Percentiles rank a stretch among this genome's conserved stretches.
Evolutionary conservation across 2,888 invertebrate genomes (phyloP).

Genomic region (Cantharis rustica): DNA sequence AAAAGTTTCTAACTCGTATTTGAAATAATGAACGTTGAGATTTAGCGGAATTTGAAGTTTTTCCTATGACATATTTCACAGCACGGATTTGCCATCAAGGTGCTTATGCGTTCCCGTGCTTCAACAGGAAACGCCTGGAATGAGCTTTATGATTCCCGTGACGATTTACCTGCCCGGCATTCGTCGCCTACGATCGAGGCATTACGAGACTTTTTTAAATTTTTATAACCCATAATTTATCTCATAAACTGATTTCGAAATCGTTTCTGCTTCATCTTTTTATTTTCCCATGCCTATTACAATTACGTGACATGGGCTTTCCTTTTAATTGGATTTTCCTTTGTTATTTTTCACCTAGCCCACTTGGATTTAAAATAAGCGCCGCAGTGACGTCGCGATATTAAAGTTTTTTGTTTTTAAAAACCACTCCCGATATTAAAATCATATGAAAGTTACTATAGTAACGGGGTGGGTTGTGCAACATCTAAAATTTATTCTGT

Average conservation of each 20-base stretch:
- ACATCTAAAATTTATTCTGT: constrained; percentile 3
- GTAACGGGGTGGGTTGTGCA: not conserved
- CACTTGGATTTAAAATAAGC: not conserved
- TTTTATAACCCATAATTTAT: constrained; percentile 18
- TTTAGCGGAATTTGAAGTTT: constrained; percentile 24
- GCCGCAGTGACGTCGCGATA: not conserved
- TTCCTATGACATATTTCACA: constrained; percentile 27
- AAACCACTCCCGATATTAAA: constrained; percentile 1
- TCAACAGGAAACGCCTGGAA: constrained; percentile 30
- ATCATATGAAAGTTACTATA: not conserved
- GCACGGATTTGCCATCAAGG: constrained; percentile 34
- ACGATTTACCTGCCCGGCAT: constrained; percentile 27
- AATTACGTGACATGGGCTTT: not conserved
- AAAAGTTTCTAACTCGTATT: constrained; percentile 17
- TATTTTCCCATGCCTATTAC: not conserved
- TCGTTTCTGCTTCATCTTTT: not conserved
- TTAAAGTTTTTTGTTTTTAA: not conserved
- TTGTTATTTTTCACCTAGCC: not conserved
- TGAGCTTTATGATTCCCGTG: constrained; percentile 35
- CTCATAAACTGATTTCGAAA: constrained; percentile 16
- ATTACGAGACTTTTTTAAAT: constrained; percentile 23
- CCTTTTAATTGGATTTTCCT: not conserved
- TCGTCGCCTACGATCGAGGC: constrained; percentile 19
- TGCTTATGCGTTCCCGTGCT: constrained; percentile 29
- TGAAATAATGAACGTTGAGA: constrained; percentile 20